Percentiles rank a stretch among this genome's conserved stretches.
phyloP scores from a whole-genome alignment of 2,113 vertebrate genomes.

The Natator depressus region DNA sequence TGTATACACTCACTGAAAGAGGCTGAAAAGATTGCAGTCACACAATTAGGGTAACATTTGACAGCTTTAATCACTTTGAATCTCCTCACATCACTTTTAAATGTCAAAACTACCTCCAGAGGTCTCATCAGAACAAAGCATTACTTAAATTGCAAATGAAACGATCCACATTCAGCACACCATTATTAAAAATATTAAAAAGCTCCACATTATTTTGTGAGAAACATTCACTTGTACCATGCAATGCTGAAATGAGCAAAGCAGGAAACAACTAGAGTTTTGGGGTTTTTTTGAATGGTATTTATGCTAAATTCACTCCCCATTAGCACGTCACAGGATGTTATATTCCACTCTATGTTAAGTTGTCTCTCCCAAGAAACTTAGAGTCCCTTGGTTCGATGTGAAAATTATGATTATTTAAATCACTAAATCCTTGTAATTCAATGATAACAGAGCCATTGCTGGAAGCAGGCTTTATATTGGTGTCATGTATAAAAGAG shows the following conservation, averaged over 20 bases:
- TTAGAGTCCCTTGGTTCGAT: background rate
- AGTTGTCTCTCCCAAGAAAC: background rate
- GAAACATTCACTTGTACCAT: constrained; percentile 53
- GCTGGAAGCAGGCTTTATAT: background rate
- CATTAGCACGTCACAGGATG: constrained; percentile 11
- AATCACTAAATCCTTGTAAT: background rate
- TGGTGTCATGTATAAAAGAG: background rate
- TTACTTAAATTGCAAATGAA: constrained; percentile 74
- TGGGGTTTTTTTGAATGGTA: background rate
- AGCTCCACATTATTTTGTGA: constrained; percentile 51
- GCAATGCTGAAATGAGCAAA: constrained; percentile 49
- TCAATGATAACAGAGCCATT: background rate
- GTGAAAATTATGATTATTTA: background rate
- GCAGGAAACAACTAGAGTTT: constrained; percentile 25
- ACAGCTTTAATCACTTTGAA: constrained; percentile 73
- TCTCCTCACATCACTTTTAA: constrained; percentile 72
- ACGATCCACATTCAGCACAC: constrained; percentile 53
- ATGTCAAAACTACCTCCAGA: constrained; percentile 73
- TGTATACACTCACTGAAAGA: constrained; percentile 64
- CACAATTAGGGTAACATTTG: constrained; percentile 66
- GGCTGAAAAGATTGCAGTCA: constrained; percentile 69
- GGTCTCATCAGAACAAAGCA: constrained; percentile 70
- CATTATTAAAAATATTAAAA: constrained; percentile 67
- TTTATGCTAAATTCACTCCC: constrained; percentile 49
- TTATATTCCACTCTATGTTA: background rate